Conservation (phyloP, 2,888 invertebrate species). For the Cheilosia urbana region DNA sequence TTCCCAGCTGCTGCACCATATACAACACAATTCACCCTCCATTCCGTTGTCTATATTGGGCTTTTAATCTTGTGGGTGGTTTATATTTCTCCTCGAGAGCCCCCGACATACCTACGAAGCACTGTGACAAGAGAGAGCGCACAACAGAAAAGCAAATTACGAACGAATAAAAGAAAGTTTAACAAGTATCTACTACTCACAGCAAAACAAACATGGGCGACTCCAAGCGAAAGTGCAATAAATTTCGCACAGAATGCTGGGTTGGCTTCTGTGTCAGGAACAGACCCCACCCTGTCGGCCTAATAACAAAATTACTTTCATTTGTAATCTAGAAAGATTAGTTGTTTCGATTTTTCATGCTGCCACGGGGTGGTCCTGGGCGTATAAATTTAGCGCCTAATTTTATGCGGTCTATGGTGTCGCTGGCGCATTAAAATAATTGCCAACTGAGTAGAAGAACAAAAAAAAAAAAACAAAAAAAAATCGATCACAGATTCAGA, state of each 20-base stretch:
- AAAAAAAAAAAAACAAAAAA: constrained; percentile 62
- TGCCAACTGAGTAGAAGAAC: constrained; percentile 8
- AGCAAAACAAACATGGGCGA: constrained; percentile 18
- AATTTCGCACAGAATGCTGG: constrained; percentile 70
- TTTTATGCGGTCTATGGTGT: constrained; percentile 70
- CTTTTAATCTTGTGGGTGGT: constrained; percentile 82
- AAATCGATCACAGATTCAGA: constrained; percentile 59
- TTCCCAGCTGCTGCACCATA: constrained; percentile 61
- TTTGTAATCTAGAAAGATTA: constrained; percentile 72
- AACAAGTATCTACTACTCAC: constrained; percentile 59
- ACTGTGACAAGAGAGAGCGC: constrained; percentile 39
- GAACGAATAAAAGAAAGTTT: constrained; percentile 73
- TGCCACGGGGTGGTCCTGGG: constrained; percentile 7
- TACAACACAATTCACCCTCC: constrained; percentile 77
- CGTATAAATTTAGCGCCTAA: constrained; percentile 70
- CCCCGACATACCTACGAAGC: constrained; percentile 38
- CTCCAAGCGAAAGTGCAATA: constrained; percentile 69
- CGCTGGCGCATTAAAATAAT: constrained; percentile 68
- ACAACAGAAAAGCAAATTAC: constrained; percentile 67
- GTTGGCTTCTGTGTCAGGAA: constrained; percentile 49
- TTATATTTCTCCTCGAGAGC: constrained; percentile 73
- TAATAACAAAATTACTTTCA: constrained; percentile 67
- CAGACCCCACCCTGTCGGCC: constrained; percentile 24
- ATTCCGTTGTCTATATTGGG: constrained; percentile 82
- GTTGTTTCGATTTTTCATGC: constrained; percentile 70